These are phyloP conservation scores for Limnephilus marmoratus DNA, from an alignment of 2,888 invertebrate genomes.

Conservation along the genomic window DNA sequence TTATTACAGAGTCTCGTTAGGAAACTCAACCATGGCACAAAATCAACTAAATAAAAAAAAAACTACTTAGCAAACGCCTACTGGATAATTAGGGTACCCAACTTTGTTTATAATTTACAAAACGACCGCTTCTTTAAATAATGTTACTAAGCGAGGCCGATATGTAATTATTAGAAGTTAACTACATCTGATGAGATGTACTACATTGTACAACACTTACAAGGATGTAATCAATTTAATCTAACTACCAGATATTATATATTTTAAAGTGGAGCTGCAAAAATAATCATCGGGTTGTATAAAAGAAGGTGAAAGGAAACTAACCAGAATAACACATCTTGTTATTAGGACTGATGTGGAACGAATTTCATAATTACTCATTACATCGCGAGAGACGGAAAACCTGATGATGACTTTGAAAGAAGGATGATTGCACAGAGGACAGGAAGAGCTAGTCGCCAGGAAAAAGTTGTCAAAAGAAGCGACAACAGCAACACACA, in stretches of 20 bases:
- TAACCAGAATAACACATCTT: background rate
- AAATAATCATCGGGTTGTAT: background rate
- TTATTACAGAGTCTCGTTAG: background rate
- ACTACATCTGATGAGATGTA: background rate
- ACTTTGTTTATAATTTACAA: background rate
- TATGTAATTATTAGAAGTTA: background rate
- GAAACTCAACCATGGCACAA: background rate
- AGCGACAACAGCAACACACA: too few species aligned
- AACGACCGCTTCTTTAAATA: background rate
- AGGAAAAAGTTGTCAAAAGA: too few species aligned
- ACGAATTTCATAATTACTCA: background rate
- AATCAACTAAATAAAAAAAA: background rate
- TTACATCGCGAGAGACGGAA: too few species aligned
- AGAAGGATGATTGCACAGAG: background rate
- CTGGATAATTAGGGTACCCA: background rate
- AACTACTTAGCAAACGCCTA: constrained; percentile 14
- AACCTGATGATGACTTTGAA: too few species aligned
- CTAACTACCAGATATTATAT: background rate
- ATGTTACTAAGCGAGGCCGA: background rate
- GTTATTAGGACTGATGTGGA: background rate
- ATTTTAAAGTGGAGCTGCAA: background rate
- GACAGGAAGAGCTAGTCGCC: too few species aligned
- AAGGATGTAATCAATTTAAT: background rate
- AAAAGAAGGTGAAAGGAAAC: background rate
- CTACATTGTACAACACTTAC: background rate